Conservation (phyloP, 2,797 vertebrate genomes). For the Pyrocephalus nanus region DNA sequence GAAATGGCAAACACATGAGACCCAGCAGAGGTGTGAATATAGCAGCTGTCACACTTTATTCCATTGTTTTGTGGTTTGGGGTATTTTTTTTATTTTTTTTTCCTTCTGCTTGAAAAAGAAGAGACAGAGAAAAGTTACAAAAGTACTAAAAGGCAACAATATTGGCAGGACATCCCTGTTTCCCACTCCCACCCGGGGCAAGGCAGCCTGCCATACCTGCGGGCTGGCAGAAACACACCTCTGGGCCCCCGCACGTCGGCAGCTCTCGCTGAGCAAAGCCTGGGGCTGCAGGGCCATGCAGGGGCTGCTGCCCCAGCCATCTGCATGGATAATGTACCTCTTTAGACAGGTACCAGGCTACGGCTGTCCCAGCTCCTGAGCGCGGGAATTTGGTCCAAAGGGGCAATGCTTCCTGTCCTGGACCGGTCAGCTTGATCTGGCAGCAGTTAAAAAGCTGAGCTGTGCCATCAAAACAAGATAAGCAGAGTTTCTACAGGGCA, state of each 20-base stretch:
- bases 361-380: background rate
- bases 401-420: background rate
- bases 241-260: background rate
- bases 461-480: background rate
- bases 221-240: background rate
- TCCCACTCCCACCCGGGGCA: background rate
- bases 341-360: background rate
- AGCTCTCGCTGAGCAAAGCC: background rate
- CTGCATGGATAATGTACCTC: background rate
- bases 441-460: constrained; percentile 27
- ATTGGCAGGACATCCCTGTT: background rate
- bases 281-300: fast-evolving
- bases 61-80: background rate
- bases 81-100: background rate
- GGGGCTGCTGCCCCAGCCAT: background rate
- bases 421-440: background rate
- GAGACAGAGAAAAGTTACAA: constrained; percentile 62
- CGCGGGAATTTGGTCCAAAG: background rate
- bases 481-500: background rate
- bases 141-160: constrained; percentile 65
- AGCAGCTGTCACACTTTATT: constrained; percentile 53
- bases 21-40: background rate
- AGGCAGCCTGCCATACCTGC: background rate
- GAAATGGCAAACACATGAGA: fast-evolving
- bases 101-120: constrained; percentile 40